phyloP scores from a whole-genome alignment of 2,888 invertebrate species.

The Diploptera punctata region DNA sequence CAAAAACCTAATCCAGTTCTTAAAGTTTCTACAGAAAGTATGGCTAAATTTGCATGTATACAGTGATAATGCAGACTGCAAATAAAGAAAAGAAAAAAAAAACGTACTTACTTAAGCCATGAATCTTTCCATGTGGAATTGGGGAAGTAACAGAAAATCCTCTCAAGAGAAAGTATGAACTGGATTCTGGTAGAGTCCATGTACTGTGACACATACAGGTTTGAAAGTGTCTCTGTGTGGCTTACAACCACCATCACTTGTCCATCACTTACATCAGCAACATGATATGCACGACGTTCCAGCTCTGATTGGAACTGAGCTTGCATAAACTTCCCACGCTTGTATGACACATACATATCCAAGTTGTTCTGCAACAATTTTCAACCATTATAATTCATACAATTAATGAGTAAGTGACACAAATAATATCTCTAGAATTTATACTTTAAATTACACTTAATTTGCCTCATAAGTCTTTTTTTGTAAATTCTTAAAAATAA shows the following conservation, averaged over 20 bases:
- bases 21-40: too few relatives aligned
- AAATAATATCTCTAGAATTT: too few relatives aligned
- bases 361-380: slow-evolving; percentile 54
- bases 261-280: slow-evolving; percentile 83
- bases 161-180: slow-evolving; percentile 80
- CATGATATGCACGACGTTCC: slow-evolving; percentile 72
- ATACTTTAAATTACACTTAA: slow-evolving; percentile 10
- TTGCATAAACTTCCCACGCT: slow-evolving; percentile 70
- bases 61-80: too few relatives aligned
- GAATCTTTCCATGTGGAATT: slow-evolving; percentile 80
- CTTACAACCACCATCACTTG: slow-evolving; percentile 83
- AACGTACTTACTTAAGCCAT: slow-evolving; percentile 76
- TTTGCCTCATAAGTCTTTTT: neutral
- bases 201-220: slow-evolving; percentile 82
- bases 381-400: too few relatives aligned
- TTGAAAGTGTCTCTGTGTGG: slow-evolving; percentile 73
- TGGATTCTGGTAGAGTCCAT: slow-evolving; percentile 64
- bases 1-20: too few relatives aligned
- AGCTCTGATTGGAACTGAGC: slow-evolving; percentile 78
- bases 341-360: slow-evolving; percentile 79
- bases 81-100: too few relatives aligned
- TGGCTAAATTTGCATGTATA: too few relatives aligned
- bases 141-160: slow-evolving; percentile 84
- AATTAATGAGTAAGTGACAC: too few relatives aligned
- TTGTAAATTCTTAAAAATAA: too few relatives aligned